Percentiles rank a stretch among this genome's conserved stretches.
Evolutionary conservation across 1,140 invertebrate species (phyloP).

Genomic region (Trachymyrmex septentrionalis): DNA sequence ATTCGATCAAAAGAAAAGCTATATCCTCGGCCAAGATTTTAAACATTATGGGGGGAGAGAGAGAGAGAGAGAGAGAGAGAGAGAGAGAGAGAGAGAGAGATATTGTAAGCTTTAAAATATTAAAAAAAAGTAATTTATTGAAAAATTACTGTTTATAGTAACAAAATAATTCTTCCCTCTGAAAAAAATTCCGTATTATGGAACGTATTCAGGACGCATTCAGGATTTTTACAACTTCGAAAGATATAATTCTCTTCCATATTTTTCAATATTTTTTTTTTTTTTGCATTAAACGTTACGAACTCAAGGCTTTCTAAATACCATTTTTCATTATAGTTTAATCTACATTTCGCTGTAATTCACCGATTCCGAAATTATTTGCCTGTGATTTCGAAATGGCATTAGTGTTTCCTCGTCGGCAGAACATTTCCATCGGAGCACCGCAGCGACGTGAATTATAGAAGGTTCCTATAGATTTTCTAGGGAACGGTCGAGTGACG

Average conservation of each 20-base stretch:
- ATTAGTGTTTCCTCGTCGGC: slow-evolving; percentile 39
- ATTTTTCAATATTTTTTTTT: neutral
- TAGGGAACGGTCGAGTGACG: slow-evolving; percentile 59
- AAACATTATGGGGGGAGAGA: too few relatives aligned
- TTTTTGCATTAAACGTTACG: neutral
- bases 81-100: too few relatives aligned
- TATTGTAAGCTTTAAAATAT: too few relatives aligned
- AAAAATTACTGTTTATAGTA: too few relatives aligned
- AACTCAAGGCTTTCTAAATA: neutral
- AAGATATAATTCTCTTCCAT: neutral
- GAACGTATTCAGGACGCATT: too few relatives aligned
- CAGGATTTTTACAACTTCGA: too few relatives aligned
- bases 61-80: too few relatives aligned
- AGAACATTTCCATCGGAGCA: slow-evolving; percentile 36
- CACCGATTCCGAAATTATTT: slow-evolving; percentile 46
- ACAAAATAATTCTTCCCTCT: too few relatives aligned
- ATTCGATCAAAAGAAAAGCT: too few relatives aligned
- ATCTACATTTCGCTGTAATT: neutral
- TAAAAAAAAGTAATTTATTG: too few relatives aligned
- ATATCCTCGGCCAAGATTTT: too few relatives aligned
- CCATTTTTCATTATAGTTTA: neutral
- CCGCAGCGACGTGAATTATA: slow-evolving; percentile 54
- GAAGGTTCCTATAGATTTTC: slow-evolving; percentile 60
- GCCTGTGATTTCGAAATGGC: slow-evolving; percentile 23
- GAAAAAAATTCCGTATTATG: too few relatives aligned